Conservation (phyloP, 2,888 invertebrate species). For the Nomada lathburiana region DNA sequence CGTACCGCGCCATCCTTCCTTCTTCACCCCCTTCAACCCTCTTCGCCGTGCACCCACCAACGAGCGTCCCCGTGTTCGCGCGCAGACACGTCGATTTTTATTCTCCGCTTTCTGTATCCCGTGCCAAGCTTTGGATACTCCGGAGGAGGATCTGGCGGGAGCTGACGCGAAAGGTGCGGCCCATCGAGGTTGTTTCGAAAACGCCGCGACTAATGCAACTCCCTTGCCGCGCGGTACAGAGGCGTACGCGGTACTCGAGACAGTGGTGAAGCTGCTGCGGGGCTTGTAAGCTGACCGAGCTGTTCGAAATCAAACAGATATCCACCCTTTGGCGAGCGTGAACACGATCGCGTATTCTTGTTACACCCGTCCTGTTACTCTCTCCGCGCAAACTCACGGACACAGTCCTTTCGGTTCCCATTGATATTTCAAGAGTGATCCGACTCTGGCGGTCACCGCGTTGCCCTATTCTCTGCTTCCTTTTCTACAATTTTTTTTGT, state of each 20-base stretch:
- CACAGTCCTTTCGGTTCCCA: not conserved
- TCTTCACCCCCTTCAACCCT: slow-evolving; percentile 35
- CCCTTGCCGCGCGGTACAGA: slow-evolving; percentile 4
- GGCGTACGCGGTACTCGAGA: slow-evolving; percentile 43
- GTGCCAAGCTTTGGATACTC: slow-evolving; percentile 55
- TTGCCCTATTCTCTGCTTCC: no score
- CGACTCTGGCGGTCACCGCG: not conserved
- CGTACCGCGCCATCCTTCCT: slow-evolving; percentile 36
- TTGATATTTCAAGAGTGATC: not conserved
- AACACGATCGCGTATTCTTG: slow-evolving; percentile 54
- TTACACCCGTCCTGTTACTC: slow-evolving; percentile 59
- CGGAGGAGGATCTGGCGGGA: slow-evolving; percentile 61
- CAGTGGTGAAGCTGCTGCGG: slow-evolving; percentile 15
- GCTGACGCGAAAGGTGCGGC: slow-evolving; percentile 62
- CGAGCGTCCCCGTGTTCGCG: slow-evolving; percentile 18
- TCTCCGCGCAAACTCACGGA: slow-evolving; percentile 53
- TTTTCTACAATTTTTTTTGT: not conserved
- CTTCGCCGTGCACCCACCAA: slow-evolving; percentile 25
- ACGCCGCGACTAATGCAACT: slow-evolving; percentile 32
- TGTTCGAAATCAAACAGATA: slow-evolving; percentile 51
- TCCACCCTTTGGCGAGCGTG: slow-evolving; percentile 29
- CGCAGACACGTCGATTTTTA: slow-evolving; percentile 70
- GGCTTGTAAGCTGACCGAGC: slow-evolving; percentile 4
- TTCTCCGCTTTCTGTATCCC: slow-evolving; percentile 65
- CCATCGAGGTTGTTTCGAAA: not conserved